These are phyloP conservation scores for Gadopsis marmoratus DNA, from an alignment of 2,797 vertebrate genomes.

Conservation along the genomic window DNA sequence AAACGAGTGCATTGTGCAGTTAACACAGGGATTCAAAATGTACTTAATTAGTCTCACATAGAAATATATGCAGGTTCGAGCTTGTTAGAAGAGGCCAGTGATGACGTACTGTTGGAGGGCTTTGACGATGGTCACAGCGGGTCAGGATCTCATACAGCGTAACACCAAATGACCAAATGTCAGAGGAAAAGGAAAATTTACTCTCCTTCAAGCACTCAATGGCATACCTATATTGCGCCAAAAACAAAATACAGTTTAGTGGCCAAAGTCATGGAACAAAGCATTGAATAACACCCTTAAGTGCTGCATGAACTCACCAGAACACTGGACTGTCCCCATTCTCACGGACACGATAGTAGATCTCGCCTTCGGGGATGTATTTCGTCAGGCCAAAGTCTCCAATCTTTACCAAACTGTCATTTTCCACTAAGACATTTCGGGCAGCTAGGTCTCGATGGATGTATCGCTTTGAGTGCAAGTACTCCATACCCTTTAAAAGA, in stretches of 20 bases:
- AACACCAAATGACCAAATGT: slow-evolving; percentile 96
- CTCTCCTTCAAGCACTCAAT: slow-evolving; percentile 93
- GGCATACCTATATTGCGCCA: slow-evolving; percentile 87
- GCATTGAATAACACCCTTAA: background rate
- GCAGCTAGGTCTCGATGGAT: slow-evolving; percentile 94
- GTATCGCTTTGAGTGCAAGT: slow-evolving; percentile 90
- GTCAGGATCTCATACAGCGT: slow-evolving; percentile 95
- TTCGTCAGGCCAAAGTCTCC: slow-evolving; percentile 96
- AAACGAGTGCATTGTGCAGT: slow-evolving; percentile 4
- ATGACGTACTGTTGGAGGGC: slow-evolving; percentile 88
- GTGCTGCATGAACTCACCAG: slow-evolving; percentile 83
- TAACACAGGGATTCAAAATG: background rate
- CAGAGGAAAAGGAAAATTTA: slow-evolving; percentile 94
- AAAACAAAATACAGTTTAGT: slow-evolving; percentile 16
- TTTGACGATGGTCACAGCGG: slow-evolving; percentile 85
- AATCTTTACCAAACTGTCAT: slow-evolving; percentile 91
- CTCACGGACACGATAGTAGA: slow-evolving; percentile 92
- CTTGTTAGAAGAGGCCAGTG: background rate
- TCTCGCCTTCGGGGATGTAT: slow-evolving; percentile 90
- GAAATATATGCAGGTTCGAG: background rate
- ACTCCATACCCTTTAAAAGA: slow-evolving; percentile 92
- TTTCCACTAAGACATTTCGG: slow-evolving; percentile 93
- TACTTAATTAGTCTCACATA: background rate
- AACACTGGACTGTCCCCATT: slow-evolving; percentile 94
- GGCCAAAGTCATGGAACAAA: background rate